These are phyloP conservation scores for Temnothorax longispinosus DNA, from an alignment of 1,140 invertebrate species.

Conservation along the genomic window DNA sequence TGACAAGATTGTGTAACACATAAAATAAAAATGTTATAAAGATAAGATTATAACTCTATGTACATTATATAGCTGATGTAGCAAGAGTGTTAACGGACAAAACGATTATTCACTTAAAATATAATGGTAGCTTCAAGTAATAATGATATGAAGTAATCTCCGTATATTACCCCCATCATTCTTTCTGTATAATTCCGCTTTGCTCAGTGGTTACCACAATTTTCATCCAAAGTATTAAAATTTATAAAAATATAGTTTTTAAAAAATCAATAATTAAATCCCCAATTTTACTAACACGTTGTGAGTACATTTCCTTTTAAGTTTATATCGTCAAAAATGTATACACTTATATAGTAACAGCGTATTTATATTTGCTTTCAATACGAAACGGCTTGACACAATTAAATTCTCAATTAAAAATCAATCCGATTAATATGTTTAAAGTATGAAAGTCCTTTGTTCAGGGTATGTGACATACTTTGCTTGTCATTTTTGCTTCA, in stretches of 20 bases:
- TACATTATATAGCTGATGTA: neutral
- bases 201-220: neutral
- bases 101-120: conserved; percentile 25
- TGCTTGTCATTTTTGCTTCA: conserved; percentile 1
- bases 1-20: neutral
- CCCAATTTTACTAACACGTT: neutral
- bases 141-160: neutral
- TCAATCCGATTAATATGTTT: neutral
- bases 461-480: neutral
- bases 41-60: neutral
- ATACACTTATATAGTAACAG: neutral
- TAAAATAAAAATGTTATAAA: neutral
- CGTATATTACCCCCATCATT: neutral
- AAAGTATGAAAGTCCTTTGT: neutral
- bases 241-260: neutral
- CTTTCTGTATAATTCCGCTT: neutral
- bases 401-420: neutral
- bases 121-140: neutral
- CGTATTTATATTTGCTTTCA: neutral
- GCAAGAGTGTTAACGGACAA: neutral
- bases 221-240: neutral
- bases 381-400: neutral
- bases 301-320: neutral
- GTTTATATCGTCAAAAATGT: neutral
- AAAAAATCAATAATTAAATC: neutral